Evolutionary conservation across 1,140 invertebrate genomes (phyloP).

Genomic region (Scaptomyza graminum): DNA sequence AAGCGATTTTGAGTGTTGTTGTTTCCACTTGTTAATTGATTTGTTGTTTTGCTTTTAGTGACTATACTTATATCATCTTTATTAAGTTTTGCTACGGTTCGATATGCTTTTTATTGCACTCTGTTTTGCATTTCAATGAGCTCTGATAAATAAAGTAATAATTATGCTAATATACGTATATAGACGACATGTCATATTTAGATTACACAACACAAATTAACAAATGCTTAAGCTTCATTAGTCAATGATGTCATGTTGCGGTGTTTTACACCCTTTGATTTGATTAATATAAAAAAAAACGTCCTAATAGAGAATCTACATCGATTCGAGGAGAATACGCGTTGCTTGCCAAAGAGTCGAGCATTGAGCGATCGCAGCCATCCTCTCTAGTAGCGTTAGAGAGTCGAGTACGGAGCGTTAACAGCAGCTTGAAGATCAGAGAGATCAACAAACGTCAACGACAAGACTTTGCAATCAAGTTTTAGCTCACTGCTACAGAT

Average conservation of each 20-base stretch:
- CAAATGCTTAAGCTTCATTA: conserved; percentile 5
- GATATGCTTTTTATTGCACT: neutral
- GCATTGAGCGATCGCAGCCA: no score
- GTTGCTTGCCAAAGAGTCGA: no score
- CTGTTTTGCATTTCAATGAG: conserved; percentile 18
- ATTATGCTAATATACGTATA: conserved; percentile 11
- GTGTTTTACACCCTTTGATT: no score
- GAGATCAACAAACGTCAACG: no score
- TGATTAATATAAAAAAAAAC: no score
- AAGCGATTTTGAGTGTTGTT: neutral
- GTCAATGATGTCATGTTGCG: conserved; percentile 14
- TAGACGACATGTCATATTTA: conserved; percentile 2
- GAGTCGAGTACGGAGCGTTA: no score
- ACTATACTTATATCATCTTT: neutral
- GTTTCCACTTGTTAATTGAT: neutral
- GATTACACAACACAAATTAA: conserved; percentile 3
- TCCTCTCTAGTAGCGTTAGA: no score
- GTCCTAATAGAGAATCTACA: no score
- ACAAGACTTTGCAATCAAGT: no score
- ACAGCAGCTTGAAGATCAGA: no score
- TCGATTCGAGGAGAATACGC: no score
- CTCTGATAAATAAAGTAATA: conserved; percentile 18
- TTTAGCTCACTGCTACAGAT: no score
- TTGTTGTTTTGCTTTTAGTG: conserved; percentile 17
- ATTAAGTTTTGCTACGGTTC: neutral